phyloP scores from a whole-genome alignment of 2,888 invertebrate species.

The Agrochola lota region DNA sequence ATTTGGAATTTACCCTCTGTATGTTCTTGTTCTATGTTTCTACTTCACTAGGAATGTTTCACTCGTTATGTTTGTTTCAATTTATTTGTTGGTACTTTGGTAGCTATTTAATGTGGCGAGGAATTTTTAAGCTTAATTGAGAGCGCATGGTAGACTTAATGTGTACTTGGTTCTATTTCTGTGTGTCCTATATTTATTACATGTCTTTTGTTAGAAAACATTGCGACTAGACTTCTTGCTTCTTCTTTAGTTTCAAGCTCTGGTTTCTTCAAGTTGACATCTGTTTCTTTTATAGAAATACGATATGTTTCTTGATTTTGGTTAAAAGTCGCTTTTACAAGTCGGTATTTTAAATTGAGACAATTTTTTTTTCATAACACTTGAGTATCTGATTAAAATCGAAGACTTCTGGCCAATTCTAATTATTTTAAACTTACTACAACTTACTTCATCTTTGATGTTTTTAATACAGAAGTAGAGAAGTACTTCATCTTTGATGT shows the following conservation, averaged over 20 bases:
- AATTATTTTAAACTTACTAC: no score
- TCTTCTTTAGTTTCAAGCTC: not conserved
- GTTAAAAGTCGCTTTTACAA: not conserved
- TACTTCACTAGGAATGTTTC: slow-evolving; percentile 46
- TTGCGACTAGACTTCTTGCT: not conserved
- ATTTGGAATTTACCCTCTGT: not conserved
- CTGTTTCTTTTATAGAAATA: not conserved
- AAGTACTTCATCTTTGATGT: not conserved
- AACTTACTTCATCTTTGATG: not conserved
- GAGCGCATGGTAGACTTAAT: slow-evolving; percentile 22
- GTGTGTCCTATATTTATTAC: not conserved
- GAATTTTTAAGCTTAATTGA: slow-evolving; percentile 50
- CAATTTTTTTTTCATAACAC: not conserved
- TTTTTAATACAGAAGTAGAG: no score
- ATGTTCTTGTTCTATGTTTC: slow-evolving; percentile 17
- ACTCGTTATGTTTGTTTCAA: slow-evolving; percentile 51
- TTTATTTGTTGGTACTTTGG: slow-evolving; percentile 52
- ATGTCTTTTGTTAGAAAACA: not conserved
- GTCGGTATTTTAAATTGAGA: not conserved
- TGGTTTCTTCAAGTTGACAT: not conserved
- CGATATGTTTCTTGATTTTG: not conserved
- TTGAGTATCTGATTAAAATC: no score
- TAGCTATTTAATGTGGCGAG: slow-evolving; percentile 48
- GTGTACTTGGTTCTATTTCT: slow-evolving; percentile 8
- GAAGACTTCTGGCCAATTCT: no score